Base-by-base conservation (phyloP, 1,140 invertebrate genomes). In the Caenorhabditis inopinata region DNA sequence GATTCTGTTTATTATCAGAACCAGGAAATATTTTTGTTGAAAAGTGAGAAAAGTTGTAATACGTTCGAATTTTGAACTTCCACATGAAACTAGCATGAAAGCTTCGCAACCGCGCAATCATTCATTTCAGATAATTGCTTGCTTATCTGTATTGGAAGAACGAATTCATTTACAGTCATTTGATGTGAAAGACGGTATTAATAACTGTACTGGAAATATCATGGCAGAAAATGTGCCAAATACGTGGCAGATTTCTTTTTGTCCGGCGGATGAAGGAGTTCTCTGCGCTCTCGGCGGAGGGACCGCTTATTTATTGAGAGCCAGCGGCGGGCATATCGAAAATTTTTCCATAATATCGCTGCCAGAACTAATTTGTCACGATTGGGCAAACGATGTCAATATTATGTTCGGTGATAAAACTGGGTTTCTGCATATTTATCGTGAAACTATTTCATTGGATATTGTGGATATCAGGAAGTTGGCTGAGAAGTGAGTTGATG, bases 81-180 rank as follows among this genome's bases (percentile, higher is more conserved):
- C 48, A 51, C 48, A 51, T 51, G 48, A 51, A 51, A 51, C 23
- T 7, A 51, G 5, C 48, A 23, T 51, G 48, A 38, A n/a, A n/a
- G n/a, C n/a, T n/a, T n/a, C n/a, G n/a, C 14, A 42, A 42, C 38
- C 14, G 38, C n/a, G n/a, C 14, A 42, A 42, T 42, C 38, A 0
- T 42, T 32, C n/a, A 42, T 68, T 68, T 38, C 58, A 68, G 58
- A 68, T 68, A 68, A 68, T 68, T 32, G 58, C 58, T 18, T 68
- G 58, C 38, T 68, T 68, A 68, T 68, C 58, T 38, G 58, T 68
- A 38, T 42, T 68, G n/a, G 58, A 68, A 68, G 58, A 68, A 68
- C 58, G 58, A 68, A 32, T 68, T 68, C 58, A 68, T 9, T 42
- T 68, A 32, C 58, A 68, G 21, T 38, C 58, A 16, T 68, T 68